Evolutionary conservation across 2,113 vertebrate genomes (phyloP), one percentile per base, ranked within the genome.

Genomic region (Empidonax traillii): DNA sequence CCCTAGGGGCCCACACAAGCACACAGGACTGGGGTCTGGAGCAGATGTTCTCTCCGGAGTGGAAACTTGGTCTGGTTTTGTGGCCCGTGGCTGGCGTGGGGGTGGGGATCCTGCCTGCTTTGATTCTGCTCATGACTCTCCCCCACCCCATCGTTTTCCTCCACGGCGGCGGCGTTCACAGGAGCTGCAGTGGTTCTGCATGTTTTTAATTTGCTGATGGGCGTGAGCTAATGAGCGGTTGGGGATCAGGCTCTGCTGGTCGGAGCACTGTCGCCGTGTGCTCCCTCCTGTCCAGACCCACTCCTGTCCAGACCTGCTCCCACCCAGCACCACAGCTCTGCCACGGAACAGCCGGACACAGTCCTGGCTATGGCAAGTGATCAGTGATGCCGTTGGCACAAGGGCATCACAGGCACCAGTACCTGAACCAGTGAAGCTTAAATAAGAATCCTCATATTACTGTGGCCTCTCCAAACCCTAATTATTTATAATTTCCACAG

Each of bases 31-130:
- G 7, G 75, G 47, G 9, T 7, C 28, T 6, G 2, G 22, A 37
- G 79, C 44, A 1, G 5, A 0, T 0, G 5, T 22, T 52, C 3
- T 0, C 41, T 30, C 31, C 1, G 0, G 20, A 31, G 27, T 1
- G 28, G 43, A 20, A 35, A 16, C 46, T 22, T 2, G 8, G 7
- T 10, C 33, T 33, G 25, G 14, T 5, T 58, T 30, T 18, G 53
- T 1, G 1, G 43, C 25, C 46, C 13, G 13, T 8, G 31, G 7
- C 85, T 47, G 81, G 16, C 1, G 22, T 14, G 79, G 76, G 90
- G 53, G 33, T 10, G 77, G 41, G 74, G 68, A 77, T 28, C 56
- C 44, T 19, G 14, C 81, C 56, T 41, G 55, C 77, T 28, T 24
- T 24, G 23, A 22, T 51, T 21, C 86, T 39, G 30, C 43, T 12